Conservation (phyloP, 1,140 invertebrate species). For the Littorina saxatilis region DNA sequence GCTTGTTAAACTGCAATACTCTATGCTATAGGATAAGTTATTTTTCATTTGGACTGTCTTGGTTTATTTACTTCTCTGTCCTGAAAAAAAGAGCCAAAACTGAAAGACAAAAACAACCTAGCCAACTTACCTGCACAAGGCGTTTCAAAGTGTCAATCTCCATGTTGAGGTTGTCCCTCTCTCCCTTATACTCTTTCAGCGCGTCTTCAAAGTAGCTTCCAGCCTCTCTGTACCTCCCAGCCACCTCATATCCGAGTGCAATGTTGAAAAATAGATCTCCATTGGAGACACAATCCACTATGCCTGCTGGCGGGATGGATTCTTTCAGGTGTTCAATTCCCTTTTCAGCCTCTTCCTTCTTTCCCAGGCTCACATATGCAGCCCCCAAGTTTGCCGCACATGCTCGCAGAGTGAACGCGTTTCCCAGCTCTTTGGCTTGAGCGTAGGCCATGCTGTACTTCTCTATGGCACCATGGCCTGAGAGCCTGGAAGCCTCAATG, state of each 20-base stretch:
- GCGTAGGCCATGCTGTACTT: conserved; percentile 22
- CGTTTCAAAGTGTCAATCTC: conserved; percentile 20
- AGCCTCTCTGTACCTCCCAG: conserved; percentile 9
- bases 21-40: too few relatives aligned
- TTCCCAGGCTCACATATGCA: conserved; percentile 24
- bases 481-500: not conserved
- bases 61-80: too few relatives aligned
- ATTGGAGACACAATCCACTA: conserved; percentile 35
- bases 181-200: conserved; percentile 32
- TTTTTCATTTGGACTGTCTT: too few relatives aligned
- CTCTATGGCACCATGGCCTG: conserved; percentile 7
- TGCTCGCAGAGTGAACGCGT: conserved; percentile 37
- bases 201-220: conserved; percentile 35
- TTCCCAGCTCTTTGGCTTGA: conserved; percentile 31
- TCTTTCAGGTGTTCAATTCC: conserved; percentile 40
- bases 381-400: conserved; percentile 45
- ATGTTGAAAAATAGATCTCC: conserved; percentile 50
- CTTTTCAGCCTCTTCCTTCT: conserved; percentile 21
- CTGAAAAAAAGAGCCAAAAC: too few relatives aligned
- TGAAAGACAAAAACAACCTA: too few relatives aligned
- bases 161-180: conserved; percentile 37
- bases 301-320: conserved; percentile 34
- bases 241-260: conserved; percentile 42
- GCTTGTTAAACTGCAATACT: too few relatives aligned
- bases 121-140: conserved; percentile 33